Conservation (phyloP, 2,888 invertebrate genomes). For the Cheilosia soror region DNA sequence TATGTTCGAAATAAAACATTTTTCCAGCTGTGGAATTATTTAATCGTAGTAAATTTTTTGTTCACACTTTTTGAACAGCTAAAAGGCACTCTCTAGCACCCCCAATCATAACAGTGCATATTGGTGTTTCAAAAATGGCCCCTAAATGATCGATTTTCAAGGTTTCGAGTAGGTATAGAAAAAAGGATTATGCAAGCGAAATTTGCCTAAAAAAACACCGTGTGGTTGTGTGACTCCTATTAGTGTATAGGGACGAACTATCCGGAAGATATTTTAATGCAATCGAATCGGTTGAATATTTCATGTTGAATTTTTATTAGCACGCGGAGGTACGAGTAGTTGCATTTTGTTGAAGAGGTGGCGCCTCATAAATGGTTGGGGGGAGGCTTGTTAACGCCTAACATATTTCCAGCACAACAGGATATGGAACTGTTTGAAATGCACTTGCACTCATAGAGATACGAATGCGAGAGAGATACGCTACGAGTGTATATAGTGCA, state of each 20-base stretch:
- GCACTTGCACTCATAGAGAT: not conserved
- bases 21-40: slow-evolving; percentile 63
- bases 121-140: slow-evolving; percentile 2
- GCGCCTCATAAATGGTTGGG: not conserved
- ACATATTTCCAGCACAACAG: slow-evolving; percentile 27
- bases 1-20: slow-evolving; percentile 49
- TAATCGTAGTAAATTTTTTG: slow-evolving; percentile 52
- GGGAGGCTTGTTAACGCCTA: slow-evolving; percentile 38
- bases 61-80: slow-evolving; percentile 7
- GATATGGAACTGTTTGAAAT: slow-evolving; percentile 11
- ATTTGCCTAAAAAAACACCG: not conserved
- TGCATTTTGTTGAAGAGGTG: not conserved
- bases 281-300: slow-evolving; percentile 32
- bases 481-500: not conserved
- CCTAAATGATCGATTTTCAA: slow-evolving; percentile 32
- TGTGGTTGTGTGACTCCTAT: not conserved
- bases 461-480: not conserved
- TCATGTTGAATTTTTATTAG: slow-evolving; percentile 31
- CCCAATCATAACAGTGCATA: not conserved
- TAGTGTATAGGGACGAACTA: not conserved
- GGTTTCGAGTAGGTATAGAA: not conserved
- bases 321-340: not conserved
- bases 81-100: slow-evolving; percentile 1
- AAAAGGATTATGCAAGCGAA: not conserved
- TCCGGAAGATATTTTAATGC: slow-evolving; percentile 24